Conservation (phyloP, 2,113 vertebrate genomes). For the Xiphophorus maculatus region DNA sequence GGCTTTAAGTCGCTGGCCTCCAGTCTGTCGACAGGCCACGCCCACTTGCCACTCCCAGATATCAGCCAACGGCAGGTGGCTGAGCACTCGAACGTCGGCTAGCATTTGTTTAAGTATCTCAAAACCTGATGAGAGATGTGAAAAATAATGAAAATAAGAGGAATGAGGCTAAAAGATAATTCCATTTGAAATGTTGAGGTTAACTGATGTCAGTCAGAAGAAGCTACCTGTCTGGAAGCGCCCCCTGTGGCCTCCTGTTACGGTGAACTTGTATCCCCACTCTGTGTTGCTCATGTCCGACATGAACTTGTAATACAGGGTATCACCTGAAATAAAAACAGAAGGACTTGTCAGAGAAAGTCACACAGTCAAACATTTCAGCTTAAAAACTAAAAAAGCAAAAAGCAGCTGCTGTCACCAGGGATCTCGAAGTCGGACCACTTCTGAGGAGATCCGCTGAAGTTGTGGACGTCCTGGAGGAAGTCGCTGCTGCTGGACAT, state of each 20-base stretch:
- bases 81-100: slow-evolving; percentile 86
- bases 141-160: background rate
- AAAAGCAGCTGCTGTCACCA: slow-evolving; percentile 69
- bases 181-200: background rate
- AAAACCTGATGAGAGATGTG: slow-evolving; percentile 81
- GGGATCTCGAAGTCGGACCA: slow-evolving; percentile 97
- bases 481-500: slow-evolving; percentile 94
- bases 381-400: background rate
- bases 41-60: slow-evolving; percentile 98
- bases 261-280: slow-evolving; percentile 97
- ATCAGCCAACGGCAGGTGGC: slow-evolving; percentile 85
- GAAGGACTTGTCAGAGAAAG: background rate
- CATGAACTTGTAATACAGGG: slow-evolving; percentile 91
- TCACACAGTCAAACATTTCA: background rate
- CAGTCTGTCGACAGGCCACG: slow-evolving; percentile 93
- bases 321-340: slow-evolving; percentile 84
- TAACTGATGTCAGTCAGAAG: background rate
- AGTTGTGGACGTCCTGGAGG: slow-evolving; percentile 92
- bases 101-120: slow-evolving; percentile 98
- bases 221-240: slow-evolving; percentile 93
- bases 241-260: slow-evolving; percentile 94
- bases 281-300: slow-evolving; percentile 99
- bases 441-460: slow-evolving; percentile 93
- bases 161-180: background rate
- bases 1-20: slow-evolving; percentile 92